phyloP scores from a whole-genome alignment of 2,888 invertebrate genomes.

The Balanococcus diminutus region DNA sequence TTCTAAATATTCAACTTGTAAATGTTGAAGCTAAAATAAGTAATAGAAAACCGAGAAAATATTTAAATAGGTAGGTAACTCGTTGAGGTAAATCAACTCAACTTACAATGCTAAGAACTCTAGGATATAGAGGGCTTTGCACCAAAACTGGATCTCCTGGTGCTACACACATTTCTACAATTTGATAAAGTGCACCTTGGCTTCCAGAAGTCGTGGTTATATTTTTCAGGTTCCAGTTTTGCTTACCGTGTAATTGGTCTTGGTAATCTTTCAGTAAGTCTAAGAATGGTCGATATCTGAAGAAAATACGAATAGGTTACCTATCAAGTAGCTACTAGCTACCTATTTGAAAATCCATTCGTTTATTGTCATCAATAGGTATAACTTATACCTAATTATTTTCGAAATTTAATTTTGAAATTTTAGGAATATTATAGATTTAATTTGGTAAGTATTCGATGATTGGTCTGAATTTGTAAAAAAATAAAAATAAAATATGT shows the following conservation, averaged over 20 bases:
- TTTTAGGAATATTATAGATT: too few species aligned
- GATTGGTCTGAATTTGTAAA: too few species aligned
- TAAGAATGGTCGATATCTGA: conserved; percentile 67
- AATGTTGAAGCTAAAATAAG: conserved; percentile 61
- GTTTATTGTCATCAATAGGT: too few species aligned
- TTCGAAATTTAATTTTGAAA: too few species aligned
- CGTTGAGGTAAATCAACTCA: background rate
- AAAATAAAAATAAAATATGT: too few species aligned
- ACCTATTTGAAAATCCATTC: too few species aligned
- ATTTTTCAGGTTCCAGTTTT: conserved; percentile 64
- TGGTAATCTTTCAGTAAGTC: conserved; percentile 70
- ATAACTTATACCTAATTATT: too few species aligned
- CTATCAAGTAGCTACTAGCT: too few species aligned
- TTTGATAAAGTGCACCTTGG: conserved; percentile 78
- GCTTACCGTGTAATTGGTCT: conserved; percentile 70
- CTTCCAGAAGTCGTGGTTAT: conserved; percentile 75
- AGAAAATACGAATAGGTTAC: too few species aligned
- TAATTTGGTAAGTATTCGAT: too few species aligned
- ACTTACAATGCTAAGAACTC: conserved; percentile 72
- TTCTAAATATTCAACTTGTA: conserved; percentile 12
- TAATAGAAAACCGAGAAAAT: too few species aligned
- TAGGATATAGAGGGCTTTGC: conserved; percentile 74
- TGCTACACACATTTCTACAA: conserved; percentile 73
- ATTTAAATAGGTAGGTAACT: background rate
- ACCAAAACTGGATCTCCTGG: conserved; percentile 74